Conservation (phyloP, 2,888 invertebrate genomes). For the Temnothorax rugatulus region DNA sequence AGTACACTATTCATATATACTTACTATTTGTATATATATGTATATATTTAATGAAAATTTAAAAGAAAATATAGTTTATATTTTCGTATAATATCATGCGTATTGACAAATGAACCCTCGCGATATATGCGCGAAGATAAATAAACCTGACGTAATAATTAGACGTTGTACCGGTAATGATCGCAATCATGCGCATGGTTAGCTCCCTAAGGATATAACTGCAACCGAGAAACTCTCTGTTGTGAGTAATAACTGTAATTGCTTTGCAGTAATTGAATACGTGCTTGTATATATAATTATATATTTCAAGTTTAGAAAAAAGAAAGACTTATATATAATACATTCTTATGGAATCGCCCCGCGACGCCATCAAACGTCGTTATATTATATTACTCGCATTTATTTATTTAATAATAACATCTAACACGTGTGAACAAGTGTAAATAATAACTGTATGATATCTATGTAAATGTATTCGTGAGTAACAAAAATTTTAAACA, state of each 20-base stretch:
- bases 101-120: background rate
- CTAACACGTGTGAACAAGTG: too few relatives aligned
- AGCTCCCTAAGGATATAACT: slow-evolving; percentile 26
- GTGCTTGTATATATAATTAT: background rate
- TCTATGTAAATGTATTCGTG: too few relatives aligned
- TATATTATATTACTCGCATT: too few relatives aligned
- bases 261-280: slow-evolving; percentile 37
- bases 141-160: slow-evolving; percentile 38
- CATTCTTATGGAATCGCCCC: too few relatives aligned
- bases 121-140: background rate
- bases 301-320: background rate
- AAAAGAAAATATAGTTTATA: background rate
- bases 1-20: too few relatives aligned
- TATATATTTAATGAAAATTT: background rate
- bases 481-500: too few relatives aligned
- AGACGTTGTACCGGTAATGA: slow-evolving; percentile 11
- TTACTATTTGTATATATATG: background rate
- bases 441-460: too few relatives aligned
- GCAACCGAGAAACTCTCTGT: slow-evolving; percentile 33
- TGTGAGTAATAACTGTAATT: slow-evolving; percentile 32
- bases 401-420: too few relatives aligned
- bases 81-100: background rate
- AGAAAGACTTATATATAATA: too few relatives aligned
- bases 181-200: background rate
- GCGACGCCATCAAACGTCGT: too few relatives aligned